Evolutionary conservation across 1,140 invertebrate species (phyloP).

Genomic region (Paraescarpia echinospica): DNA sequence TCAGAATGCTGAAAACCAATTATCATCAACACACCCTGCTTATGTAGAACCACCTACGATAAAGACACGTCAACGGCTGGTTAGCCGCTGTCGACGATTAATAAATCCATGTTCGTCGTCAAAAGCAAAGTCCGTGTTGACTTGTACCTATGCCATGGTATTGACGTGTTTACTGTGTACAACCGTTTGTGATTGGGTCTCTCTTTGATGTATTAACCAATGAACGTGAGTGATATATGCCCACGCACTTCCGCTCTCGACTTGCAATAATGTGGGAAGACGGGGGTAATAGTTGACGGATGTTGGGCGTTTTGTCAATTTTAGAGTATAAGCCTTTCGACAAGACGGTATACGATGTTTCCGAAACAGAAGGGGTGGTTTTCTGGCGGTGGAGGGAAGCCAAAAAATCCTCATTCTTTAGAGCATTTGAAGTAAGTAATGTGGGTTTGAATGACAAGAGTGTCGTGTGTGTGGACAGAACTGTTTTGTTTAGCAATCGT

Average conservation of each 20-base stretch:
- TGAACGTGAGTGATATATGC: neutral
- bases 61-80: neutral
- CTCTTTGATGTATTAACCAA: neutral
- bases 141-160: no score
- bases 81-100: neutral
- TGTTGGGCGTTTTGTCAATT: neutral
- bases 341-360: constrained; percentile 27
- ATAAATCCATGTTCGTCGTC: no score
- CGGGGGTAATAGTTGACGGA: neutral
- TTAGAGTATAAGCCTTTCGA: neutral
- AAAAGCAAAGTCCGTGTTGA: neutral
- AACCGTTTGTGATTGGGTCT: neutral
- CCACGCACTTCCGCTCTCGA: neutral
- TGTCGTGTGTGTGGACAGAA: neutral
- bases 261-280: neutral
- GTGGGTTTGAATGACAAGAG: neutral
- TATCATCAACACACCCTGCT: neutral
- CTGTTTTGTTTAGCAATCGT: neutral
- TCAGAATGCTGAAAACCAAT: neutral
- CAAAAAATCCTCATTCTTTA: constrained; percentile 93
- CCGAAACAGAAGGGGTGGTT: constrained; percentile 58
- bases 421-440: constrained; percentile 86
- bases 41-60: neutral
- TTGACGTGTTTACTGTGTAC: neutral
- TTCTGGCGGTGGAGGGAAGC: constrained; percentile 78